Conservation (phyloP, 2,888 invertebrate genomes). For the Amphipyra berbera region DNA sequence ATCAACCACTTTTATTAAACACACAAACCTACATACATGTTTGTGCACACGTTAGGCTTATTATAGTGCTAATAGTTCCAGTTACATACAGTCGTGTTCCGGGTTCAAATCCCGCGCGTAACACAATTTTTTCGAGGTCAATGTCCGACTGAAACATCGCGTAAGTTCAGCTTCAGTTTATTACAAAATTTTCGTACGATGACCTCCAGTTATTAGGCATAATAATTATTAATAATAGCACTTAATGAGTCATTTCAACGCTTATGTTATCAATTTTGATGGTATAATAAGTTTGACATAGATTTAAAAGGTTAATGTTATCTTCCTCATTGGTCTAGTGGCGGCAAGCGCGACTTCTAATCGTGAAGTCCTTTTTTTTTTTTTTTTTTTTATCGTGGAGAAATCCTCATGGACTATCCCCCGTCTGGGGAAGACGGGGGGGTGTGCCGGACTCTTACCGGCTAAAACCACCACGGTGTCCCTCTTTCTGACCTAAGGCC, state of each 20-base stretch:
- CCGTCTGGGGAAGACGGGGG: no score
- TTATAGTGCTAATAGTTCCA: constrained; percentile 49
- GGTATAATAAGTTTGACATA: constrained; percentile 2
- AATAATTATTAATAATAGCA: constrained; percentile 8
- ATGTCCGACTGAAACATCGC: constrained; percentile 73
- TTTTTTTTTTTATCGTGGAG: no score
- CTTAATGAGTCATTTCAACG: constrained; percentile 10
- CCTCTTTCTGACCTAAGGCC: no score
- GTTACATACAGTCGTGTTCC: constrained; percentile 67
- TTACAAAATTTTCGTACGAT: constrained; percentile 49
- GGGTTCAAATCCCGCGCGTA: constrained; percentile 79
- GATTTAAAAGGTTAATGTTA: neutral
- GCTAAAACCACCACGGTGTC: no score
- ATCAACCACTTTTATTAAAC: constrained; percentile 18
- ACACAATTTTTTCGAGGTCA: constrained; percentile 79
- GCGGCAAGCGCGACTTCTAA: no score
- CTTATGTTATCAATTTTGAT: neutral
- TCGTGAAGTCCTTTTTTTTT: no score
- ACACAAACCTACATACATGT: constrained; percentile 42
- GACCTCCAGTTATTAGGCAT: constrained; percentile 27
- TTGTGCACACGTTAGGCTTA: constrained; percentile 47
- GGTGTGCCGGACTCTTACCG: no score
- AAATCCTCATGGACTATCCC: no score
- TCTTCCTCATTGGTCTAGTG: no score
- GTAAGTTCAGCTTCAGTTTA: constrained; percentile 52